Base-by-base conservation (phyloP, 2,797 vertebrate genomes). In the Spheniscus humboldti region DNA sequence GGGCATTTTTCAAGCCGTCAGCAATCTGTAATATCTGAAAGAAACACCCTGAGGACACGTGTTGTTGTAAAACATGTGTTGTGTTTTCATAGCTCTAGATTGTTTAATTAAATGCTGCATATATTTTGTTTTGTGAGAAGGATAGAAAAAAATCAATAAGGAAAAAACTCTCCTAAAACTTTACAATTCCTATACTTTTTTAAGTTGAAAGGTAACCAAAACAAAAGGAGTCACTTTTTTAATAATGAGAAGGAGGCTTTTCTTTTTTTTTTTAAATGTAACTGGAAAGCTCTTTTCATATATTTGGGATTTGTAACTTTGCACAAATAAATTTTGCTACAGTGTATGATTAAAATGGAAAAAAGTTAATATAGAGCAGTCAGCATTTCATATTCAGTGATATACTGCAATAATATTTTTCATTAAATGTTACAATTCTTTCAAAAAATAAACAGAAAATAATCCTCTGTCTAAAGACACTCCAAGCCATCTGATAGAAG, bases 41-140 rank as follows among this genome's bases (percentile, higher is more conserved):
- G 79, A 96, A 97, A 95, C 63, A 88, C 86, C 95, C 91, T 63
- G 41, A 92, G 90, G 91, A 96, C 62, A 94, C 2, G 2, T 59
- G 69, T 41, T 94, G 68, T 48, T 96, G 92, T 94, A 96, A 97
- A 97, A 84, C 28, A 66, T 62, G 59, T 92, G 86, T 37, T 94
- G 45, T 93, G 59, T 78, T 97, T 96, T 93, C 89, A 96, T n/a
- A 73, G 64, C 59, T 94, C 77, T 73, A 94, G 60, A 84, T 73
- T 78, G 93, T 96, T 95, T 72, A 97, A 97, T 97, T 96, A 96
- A 97, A 96, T 88, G 74, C 64, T 18, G 35, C 56, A 92, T 83
- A 90, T 64, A 94, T 84, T 82, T 93, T 77, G 77, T 74, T 97
- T 96, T 94, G 89, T 10, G 12, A 93, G 92, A 67, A 85, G 45